Conservation (phyloP, 2,113 vertebrate species). For the Orthonyx spaldingii region DNA sequence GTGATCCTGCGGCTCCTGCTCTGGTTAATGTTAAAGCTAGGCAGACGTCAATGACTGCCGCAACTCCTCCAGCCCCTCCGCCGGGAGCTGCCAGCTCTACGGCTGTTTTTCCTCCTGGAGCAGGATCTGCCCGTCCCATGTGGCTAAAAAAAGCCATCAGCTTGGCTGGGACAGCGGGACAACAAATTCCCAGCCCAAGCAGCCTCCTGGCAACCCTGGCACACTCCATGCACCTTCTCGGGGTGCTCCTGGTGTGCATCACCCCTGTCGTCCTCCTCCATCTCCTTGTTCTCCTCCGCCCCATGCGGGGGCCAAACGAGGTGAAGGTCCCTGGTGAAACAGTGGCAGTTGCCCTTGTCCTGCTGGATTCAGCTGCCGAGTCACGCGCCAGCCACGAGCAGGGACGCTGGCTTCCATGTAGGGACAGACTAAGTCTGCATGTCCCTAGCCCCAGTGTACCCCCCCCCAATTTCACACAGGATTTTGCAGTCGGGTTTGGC, state of each 20-base stretch:
- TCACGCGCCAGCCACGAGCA: not conserved
- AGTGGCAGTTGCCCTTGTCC: not conserved
- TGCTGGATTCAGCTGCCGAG: not conserved
- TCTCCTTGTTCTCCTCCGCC: not conserved
- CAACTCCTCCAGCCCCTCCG: not conserved
- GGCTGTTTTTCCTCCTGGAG: not conserved
- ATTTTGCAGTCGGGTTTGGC: not conserved
- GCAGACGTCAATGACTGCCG: not conserved
- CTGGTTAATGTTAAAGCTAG: conserved; percentile 48
- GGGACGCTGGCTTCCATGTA: not conserved
- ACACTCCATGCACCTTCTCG: not conserved
- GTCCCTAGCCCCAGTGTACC: not conserved
- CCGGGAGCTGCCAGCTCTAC: not conserved
- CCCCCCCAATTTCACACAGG: fast-evolving
- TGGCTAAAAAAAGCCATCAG: conserved; percentile 39
- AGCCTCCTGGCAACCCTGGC: not conserved
- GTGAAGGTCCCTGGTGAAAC: not conserved
- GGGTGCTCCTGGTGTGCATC: not conserved
- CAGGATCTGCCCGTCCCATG: not conserved
- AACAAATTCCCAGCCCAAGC: not conserved
- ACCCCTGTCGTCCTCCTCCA: no score
- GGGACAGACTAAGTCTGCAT: not conserved
- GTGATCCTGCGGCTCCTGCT: not conserved
- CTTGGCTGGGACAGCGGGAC: not conserved
- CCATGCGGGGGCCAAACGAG: not conserved